Conservation (phyloP, 2,797 vertebrate species). For the Triplophysa yarkandensis region DNA sequence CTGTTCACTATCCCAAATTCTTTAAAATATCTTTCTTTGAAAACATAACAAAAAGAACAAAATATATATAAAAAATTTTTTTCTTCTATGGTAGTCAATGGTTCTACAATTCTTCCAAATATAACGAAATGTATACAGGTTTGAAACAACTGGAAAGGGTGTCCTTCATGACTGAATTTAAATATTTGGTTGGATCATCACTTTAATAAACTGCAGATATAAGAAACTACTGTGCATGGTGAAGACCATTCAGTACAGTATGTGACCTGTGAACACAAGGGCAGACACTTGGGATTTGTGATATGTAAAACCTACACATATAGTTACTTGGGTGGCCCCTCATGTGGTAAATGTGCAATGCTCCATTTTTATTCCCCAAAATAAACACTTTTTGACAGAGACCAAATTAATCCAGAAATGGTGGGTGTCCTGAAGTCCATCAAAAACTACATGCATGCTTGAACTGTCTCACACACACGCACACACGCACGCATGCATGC, state of each 20-base stretch:
- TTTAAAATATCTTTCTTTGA: too few species aligned
- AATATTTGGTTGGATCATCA: not conserved
- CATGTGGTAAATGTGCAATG: not conserved
- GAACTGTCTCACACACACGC: not conserved
- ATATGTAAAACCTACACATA: too few species aligned
- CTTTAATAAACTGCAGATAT: not conserved
- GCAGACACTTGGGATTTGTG: not conserved
- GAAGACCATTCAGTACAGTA: not conserved
- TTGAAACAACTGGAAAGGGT: too few species aligned
- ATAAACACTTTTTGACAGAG: constrained; percentile 25
- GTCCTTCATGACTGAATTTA: too few species aligned
- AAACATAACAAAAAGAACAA: too few species aligned
- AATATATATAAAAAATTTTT: too few species aligned
- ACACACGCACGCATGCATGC: not conserved
- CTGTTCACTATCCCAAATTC: too few species aligned
- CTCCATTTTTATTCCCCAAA: constrained; percentile 11
- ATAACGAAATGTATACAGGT: too few species aligned
- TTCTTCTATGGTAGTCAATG: too few species aligned
- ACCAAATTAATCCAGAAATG: not conserved
- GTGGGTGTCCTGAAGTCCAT: constrained; percentile 9
- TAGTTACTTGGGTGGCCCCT: not conserved
- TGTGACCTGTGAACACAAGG: not conserved
- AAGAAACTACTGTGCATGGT: not conserved
- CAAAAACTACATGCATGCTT: not conserved
- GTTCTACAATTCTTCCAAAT: too few species aligned